These are phyloP conservation scores for Pseudomyrmex sp. DNA, from an alignment of 1,140 invertebrate species.

Conservation along the genomic window DNA sequence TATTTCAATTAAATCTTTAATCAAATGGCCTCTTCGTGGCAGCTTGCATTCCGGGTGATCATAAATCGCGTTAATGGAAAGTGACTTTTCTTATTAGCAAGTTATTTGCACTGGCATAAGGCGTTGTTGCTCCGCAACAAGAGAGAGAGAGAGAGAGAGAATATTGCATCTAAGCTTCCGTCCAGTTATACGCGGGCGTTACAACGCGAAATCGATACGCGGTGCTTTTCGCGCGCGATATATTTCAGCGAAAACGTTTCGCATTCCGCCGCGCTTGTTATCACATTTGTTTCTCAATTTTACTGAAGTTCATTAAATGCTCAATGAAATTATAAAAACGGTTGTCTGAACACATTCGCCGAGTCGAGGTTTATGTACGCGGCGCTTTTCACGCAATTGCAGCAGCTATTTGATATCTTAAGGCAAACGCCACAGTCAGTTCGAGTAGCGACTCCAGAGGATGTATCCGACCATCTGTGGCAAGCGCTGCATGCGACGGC, in stretches of 20 bases:
- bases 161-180: slow-evolving; percentile 51
- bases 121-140: not conserved
- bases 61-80: slow-evolving; percentile 65
- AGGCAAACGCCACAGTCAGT: slow-evolving; percentile 44
- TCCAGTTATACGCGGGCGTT: not conserved
- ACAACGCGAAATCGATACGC: slow-evolving; percentile 36
- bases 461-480: slow-evolving; percentile 45
- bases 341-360: not conserved
- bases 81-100: slow-evolving; percentile 48
- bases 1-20: slow-evolving; percentile 65
- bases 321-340: not conserved
- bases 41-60: slow-evolving; percentile 12
- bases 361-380: not conserved
- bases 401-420: slow-evolving; percentile 6
- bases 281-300: not conserved
- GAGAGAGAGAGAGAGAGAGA: not conserved
- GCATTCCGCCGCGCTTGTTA: not conserved
- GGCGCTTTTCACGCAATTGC: slow-evolving; percentile 1
- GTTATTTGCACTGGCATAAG: slow-evolving; percentile 46
- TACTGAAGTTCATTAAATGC: no score
- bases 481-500: slow-evolving; percentile 61
- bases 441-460: not conserved
- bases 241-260: slow-evolving; percentile 20
- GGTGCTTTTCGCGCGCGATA: slow-evolving; percentile 2
- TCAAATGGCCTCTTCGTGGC: slow-evolving; percentile 27